Evolutionary conservation across 2,888 invertebrate species (phyloP), one percentile per base, ranked within the genome.

Genomic region (Dynastes tityus): DNA sequence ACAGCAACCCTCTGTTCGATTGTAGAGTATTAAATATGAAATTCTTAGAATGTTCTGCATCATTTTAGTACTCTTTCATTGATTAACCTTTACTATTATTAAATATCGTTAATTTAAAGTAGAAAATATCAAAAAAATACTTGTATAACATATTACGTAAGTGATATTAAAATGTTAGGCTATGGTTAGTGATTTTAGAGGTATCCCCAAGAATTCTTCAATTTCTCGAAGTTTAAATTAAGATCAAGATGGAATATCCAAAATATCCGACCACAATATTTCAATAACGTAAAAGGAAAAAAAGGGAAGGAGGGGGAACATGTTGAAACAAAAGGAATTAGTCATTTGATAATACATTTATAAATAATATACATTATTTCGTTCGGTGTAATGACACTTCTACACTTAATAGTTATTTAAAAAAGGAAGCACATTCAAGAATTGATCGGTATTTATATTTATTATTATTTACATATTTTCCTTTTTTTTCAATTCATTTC

Each of bases 401-500:
- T 58, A 58, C 55, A 58, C 22, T 16, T 58, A 16, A 8, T 8
- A 22, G 55, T 58, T 58, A 22, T 58, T 58, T 16, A 58, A 65
- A 61, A 75, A 78, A 82, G 82, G 82, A 82, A 82, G 82, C 82
- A 81, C 82, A 78, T 79, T 82, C 80, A 81, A 81, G 81, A 80
- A 76, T 80, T 80, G 76, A 80, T 77, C 79, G 61, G 77, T 80
- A 81, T 58, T 58, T 58, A 58, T 58, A 58, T 58, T 16, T 58
- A 58, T 22, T 80, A 37, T 76, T 80, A 78, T 79, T 77, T 49
- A 78, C 78, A 79, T 61, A 73, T 65, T 65, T 67, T 67, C 65
- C 16, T 13, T 22, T 45, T 67, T 45, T 22, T 22, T 58, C 55
- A 58, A 58, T 22, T 58, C 55, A 58, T 40, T 22, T 58, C 22